Evolutionary conservation across 2,113 vertebrate species (phyloP).

Genomic region (Phalacrocorax brasilianus): DNA sequence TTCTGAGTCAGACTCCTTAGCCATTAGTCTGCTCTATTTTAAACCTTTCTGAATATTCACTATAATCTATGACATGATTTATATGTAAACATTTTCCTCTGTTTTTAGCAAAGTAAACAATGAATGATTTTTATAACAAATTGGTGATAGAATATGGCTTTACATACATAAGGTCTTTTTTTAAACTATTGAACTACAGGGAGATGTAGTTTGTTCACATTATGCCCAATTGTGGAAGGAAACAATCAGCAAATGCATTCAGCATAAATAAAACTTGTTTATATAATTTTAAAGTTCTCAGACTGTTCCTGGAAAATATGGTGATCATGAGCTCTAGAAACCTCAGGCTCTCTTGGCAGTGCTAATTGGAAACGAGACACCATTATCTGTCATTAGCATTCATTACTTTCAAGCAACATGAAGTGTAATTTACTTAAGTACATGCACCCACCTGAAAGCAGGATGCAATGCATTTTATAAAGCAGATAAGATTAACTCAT

Average conservation of each 20-base stretch:
- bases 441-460: slow-evolving; percentile 36
- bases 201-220: not conserved
- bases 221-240: not conserved
- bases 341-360: not conserved
- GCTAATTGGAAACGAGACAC: slow-evolving; percentile 57
- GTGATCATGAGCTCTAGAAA: slow-evolving; percentile 23
- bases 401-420: slow-evolving; percentile 46
- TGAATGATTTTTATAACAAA: not conserved
- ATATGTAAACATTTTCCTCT: not conserved
- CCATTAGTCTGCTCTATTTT: not conserved
- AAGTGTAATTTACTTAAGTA: slow-evolving; percentile 50
- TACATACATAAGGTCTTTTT: not conserved
- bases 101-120: not conserved
- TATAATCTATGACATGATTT: not conserved
- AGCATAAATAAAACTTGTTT: slow-evolving; percentile 40
- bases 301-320: slow-evolving; percentile 38
- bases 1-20: not conserved
- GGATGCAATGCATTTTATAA: not conserved
- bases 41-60: not conserved
- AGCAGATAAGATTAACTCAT: not conserved
- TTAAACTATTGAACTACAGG: not conserved
- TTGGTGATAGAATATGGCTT: not conserved
- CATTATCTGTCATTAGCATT: slow-evolving; percentile 57
- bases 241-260: slow-evolving; percentile 31
- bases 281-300: slow-evolving; percentile 34